A percentile compares a stretch with the other conserved stretches of the same genome.
These are phyloP conservation scores for Tokudaia tokunoshimensis DNA, from an alignment of 2,797 vertebrate species.

Conservation along the genomic window DNA sequence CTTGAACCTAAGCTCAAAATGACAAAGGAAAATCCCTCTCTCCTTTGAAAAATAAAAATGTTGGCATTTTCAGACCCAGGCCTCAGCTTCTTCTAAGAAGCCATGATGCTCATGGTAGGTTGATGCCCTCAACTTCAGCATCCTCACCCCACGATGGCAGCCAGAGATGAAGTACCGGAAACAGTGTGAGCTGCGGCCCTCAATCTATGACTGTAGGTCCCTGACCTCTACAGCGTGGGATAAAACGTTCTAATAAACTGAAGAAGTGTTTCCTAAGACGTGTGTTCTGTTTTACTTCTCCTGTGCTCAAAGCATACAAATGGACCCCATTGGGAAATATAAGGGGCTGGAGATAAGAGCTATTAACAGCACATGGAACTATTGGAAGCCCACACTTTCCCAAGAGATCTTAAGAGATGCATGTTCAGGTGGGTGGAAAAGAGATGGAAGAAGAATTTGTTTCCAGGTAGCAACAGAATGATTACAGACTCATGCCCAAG, in stretches of 20 bases:
- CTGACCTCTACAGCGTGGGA: not conserved
- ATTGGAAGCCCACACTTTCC: not conserved
- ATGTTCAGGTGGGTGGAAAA: not conserved
- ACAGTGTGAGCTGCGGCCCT: not conserved
- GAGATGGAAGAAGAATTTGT: not conserved
- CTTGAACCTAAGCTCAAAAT: constrained; percentile 32
- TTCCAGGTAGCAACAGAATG: not conserved
- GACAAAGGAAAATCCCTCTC: not conserved
- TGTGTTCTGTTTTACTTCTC: not conserved
- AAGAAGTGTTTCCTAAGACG: not conserved
- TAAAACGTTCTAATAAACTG: not conserved
- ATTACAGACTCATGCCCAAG: not conserved
- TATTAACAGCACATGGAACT: not conserved
- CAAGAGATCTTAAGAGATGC: not conserved
- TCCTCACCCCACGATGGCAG: not conserved
- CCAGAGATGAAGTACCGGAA: not conserved
- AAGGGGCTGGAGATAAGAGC: not conserved
- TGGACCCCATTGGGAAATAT: not conserved
- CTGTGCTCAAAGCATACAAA: not conserved
- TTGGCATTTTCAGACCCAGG: not conserved
- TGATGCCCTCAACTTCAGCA: not conserved
- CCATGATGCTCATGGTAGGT: not conserved
- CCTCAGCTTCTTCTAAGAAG: not conserved
- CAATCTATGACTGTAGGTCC: not conserved
- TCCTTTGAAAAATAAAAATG: not conserved